Evolutionary conservation across 2,888 invertebrate species (phyloP), one percentile per base, ranked within the genome.

Genomic region (Meteorus colon): DNA sequence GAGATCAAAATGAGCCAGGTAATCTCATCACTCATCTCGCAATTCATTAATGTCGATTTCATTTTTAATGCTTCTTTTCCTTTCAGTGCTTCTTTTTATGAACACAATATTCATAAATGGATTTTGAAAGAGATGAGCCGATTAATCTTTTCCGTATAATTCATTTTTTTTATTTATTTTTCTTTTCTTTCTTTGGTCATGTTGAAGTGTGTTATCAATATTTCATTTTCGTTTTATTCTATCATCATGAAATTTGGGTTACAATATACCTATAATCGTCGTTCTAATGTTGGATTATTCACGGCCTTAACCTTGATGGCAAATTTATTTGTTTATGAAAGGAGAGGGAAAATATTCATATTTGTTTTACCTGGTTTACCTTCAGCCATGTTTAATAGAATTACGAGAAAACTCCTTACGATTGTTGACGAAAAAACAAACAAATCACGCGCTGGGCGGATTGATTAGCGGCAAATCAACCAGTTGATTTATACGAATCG

Each of bases 401-500:
- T 19, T 55, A 19, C 6, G 55, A 19, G 19, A 55, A 55, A 55
- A 19, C n/a, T 19, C 55, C n/a, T 55, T 19, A n/a, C 19, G 55
- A 55, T 19, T 55, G n/a, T 55, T 55, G 19, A 19, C n/a, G 48
- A n/a, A 48, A 48, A n/a, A 48, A 48, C 16, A 48, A 48, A n/a
- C 19, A 19, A 55, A 55, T 19, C 55, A 19, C 19, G 8, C 55
- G 19, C 19, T 19, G 19, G n/a, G 55, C 5, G 10, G 19, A 19
- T 55, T 55, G 19, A 55, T 55, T 55, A 55, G 55, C 55, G 19
- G 19, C n/a, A n/a, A 55, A 55, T 55, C n/a, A 55, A 55, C 19
- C n/a, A 55, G 19, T 55, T 55, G 55, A 55, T 55, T 55, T 55
- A 10, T 19, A n/a, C 19, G n/a, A 55, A n/a, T 55, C 55, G 55